A percentile compares a stretch with the other conserved stretches of the same genome.
Conservation (phyloP, 1,140 invertebrate genomes). For the Camponotus vicinus region DNA sequence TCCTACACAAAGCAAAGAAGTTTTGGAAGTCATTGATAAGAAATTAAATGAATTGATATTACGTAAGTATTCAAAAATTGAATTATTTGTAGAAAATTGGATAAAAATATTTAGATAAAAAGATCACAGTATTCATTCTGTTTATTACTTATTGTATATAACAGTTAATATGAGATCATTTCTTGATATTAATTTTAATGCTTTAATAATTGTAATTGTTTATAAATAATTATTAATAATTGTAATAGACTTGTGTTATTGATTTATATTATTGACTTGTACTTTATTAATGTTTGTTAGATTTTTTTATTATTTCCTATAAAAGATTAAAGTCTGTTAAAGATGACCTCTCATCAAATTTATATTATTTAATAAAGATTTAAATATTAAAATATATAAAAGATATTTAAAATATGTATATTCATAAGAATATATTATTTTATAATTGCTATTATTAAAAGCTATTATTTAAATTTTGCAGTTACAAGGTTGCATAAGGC, state of each 20-base stretch:
- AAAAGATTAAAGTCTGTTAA: not conserved
- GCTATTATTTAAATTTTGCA: conserved; percentile 80
- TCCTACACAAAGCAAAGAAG: conserved; percentile 87
- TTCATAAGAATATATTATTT: conserved; percentile 20
- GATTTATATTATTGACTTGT: not conserved
- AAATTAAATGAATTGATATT: conserved; percentile 88
- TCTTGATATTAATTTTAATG: no score
- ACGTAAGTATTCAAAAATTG: conserved; percentile 75
- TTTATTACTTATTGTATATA: not conserved
- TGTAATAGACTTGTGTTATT: not conserved
- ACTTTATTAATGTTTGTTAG: not conserved
- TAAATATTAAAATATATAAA: conserved; percentile 17
- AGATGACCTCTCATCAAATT: not conserved
- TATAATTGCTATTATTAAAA: conserved; percentile 27
- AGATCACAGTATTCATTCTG: not conserved
- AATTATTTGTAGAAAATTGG: not conserved
- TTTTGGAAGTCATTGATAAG: conserved; percentile 83
- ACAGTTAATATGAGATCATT: not conserved
- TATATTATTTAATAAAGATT: conserved; percentile 11
- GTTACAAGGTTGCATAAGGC: conserved; percentile 89
- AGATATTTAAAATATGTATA: not conserved
- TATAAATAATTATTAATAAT: not conserved
- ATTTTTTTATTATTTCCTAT: not conserved
- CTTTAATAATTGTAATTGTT: no score
- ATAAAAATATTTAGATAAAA: conserved; percentile 20